Base-by-base conservation (phyloP, 2,797 vertebrate species). In the Microchirus variegatus region DNA sequence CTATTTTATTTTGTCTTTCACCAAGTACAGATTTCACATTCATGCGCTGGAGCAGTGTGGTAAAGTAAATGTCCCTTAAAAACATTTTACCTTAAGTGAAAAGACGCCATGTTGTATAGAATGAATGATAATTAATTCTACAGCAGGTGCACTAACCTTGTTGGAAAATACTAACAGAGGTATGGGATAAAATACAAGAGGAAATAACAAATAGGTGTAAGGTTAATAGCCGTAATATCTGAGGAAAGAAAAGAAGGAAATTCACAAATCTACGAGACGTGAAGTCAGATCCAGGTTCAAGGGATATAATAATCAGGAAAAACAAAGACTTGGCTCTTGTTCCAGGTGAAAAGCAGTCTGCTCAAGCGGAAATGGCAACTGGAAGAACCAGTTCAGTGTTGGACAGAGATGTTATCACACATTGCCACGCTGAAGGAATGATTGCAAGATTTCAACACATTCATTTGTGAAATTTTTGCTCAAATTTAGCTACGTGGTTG, bases 381-480 rank as follows among this genome's bases (percentile, higher is more conserved):
- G 53, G 85, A 26, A 53, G 73, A 87, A 90, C 87, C 64, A 59
- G 88, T 91, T 81, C 22, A 26, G 50, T 0, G 6, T 18, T 52
- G 11, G 37, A 63, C 35, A 22, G 14, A 15, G 48, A 59, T 31
- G 11, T 10, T 48, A 43, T 56, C 1, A 0, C 10, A 40, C n/a
- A 14, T 17, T 37, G 37, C 51, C 17, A 2, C 19, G 10, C 15
- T 15, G 6, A 4, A 17, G 6, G 11, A 35, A 37, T 45, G 53
- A 50, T 5, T 5, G 9, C 0, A 50, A 58, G 1, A 43, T 35
- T 11, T 35, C 12, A 7, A 19, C 44, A 41, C 9, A 54, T 16
- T 40, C 4, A 13, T 2, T 13, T 26, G 11, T 44, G 8, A 41
- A 15, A 7, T 13, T 22, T 26, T 22, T 17, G 11, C 17, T 22